Base-by-base conservation (phyloP, 2,113 vertebrate genomes). In the Mungos mungo region DNA sequence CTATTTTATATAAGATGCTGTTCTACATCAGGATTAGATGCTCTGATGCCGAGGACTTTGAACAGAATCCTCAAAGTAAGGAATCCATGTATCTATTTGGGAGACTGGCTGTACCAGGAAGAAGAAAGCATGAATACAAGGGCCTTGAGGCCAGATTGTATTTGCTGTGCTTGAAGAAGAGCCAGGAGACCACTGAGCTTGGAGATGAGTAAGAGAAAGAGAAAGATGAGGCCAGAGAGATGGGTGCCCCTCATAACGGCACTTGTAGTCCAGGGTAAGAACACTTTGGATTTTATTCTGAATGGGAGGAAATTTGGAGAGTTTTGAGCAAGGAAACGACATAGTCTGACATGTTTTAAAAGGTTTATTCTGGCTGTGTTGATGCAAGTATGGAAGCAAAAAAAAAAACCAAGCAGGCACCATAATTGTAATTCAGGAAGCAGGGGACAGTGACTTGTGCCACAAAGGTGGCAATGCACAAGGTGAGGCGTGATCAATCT, bases 241-340 rank as follows among this genome's bases (percentile, higher is more conserved):
- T 12, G 23, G 13, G 10, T 7, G n/a, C 21, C 52, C 29, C 9
- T 14, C 14, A 1, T 8, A 2, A 1, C 3, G 15, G 5, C 12
- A 9, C 71, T 80, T 45, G 18, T 11, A 16, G 69, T 65, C 72
- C n/a, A 47, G 23, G 33, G 23, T 9, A 10, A 54, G 21, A 76
- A 33, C 18, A 9, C 27, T 68, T 63, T 8, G 60, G 50, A 7
- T 72, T 50, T 90, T 57, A 83, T 50, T 77, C 31, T 84, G 31
- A 69, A 5, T 63, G 4, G 80, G 8, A 71, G 13, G 69, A 83
- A 45, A 21, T 85, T 79, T 60, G 69, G 54, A 50, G 71, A 31
- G 11, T 88, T 85, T 71, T 86, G 35, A 74, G 52, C 25, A 52
- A n/a, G 21, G 7, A 76, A 52, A 7, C 47, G 3, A 35, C 33